phyloP scores from a whole-genome alignment of 1,140 invertebrate species.

The Nephila pilipes region DNA sequence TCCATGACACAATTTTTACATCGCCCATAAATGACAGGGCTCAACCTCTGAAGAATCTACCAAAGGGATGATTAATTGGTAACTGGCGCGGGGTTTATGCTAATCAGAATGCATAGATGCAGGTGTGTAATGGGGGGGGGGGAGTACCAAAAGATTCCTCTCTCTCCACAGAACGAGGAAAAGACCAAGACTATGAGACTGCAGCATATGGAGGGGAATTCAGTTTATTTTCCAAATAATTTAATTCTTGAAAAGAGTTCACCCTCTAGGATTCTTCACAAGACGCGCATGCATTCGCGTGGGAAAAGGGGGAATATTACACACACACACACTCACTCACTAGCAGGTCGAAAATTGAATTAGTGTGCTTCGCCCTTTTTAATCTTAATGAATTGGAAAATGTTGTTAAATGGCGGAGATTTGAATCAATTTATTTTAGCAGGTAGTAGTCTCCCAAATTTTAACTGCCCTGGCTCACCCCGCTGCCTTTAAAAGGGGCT shows the following conservation, averaged over 20 bases:
- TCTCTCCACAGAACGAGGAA: neutral
- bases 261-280: neutral
- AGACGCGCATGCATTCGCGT: slow-evolving; percentile 4
- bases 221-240: slow-evolving; percentile 65
- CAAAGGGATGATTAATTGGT: slow-evolving; percentile 67
- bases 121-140: neutral
- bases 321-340: neutral
- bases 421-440: slow-evolving; percentile 66
- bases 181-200: slow-evolving; percentile 52
- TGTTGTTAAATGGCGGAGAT: slow-evolving; percentile 53
- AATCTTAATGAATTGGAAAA: slow-evolving; percentile 74
- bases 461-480: slow-evolving; percentile 24
- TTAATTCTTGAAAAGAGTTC: slow-evolving; percentile 31
- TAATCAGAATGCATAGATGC: slow-evolving; percentile 52
- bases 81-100: slow-evolving; percentile 43
- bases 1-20: slow-evolving; percentile 51
- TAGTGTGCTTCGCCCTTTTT: slow-evolving; percentile 63
- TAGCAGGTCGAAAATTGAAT: slow-evolving; percentile 65
- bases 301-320: slow-evolving; percentile 1
- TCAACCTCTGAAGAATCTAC: neutral
- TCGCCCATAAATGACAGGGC: slow-evolving; percentile 46
- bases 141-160: neutral
- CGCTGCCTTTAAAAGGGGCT: no score
- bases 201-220: slow-evolving; percentile 46
- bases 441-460: slow-evolving; percentile 47